Evolutionary conservation across 2,888 invertebrate species (phyloP).

Genomic region (Pinctada fucata): DNA sequence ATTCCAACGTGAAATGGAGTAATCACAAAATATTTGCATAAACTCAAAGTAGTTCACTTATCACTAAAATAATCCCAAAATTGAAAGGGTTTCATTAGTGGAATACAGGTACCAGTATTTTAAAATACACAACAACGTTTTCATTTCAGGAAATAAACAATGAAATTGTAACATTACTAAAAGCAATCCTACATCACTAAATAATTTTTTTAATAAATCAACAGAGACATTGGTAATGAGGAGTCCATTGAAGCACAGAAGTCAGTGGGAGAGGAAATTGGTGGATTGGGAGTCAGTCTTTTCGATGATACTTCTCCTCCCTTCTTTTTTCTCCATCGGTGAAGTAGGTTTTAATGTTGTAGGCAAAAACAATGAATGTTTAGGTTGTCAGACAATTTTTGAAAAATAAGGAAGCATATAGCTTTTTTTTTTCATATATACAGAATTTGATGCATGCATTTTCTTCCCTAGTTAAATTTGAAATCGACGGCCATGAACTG

Average conservation of each 20-base stretch:
- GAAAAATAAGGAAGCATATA: no score
- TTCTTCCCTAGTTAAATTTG: no score
- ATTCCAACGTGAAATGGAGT: constrained; percentile 18
- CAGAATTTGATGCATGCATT: neutral
- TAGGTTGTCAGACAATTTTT: neutral
- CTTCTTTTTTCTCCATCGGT: neutral
- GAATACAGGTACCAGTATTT: no score
- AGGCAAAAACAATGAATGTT: neutral
- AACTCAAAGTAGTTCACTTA: no score
- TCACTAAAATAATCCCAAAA: no score
- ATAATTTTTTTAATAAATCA: no score
- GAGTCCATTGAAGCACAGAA: constrained; percentile 15
- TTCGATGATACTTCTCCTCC: constrained; percentile 14
- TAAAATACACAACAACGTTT: no score
- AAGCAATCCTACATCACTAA: neutral
- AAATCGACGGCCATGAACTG: no score
- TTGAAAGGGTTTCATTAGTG: no score
- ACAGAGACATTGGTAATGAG: constrained; percentile 19
- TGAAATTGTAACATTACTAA: no score
- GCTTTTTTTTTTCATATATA: neutral
- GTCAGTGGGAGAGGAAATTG: constrained; percentile 22
- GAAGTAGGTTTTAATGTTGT: constrained; percentile 5
- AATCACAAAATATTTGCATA: neutral
- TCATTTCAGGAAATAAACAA: no score
- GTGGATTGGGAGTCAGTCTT: constrained; percentile 16